Conservation (phyloP, 2,797 vertebrate genomes). For the Geotria australis region DNA sequence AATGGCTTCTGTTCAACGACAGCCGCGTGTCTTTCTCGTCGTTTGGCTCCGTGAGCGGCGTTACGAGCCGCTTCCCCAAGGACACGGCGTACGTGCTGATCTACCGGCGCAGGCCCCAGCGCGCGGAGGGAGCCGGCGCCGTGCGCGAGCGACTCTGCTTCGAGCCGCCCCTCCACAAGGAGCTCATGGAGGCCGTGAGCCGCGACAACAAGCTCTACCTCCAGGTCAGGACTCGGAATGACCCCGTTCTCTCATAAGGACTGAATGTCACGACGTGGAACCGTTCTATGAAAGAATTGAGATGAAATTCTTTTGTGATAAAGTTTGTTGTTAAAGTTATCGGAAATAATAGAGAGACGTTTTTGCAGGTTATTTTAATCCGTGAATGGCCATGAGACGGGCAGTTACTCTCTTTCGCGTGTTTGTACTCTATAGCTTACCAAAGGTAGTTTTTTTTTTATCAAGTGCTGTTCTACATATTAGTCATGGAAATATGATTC, state of each 20-base stretch:
- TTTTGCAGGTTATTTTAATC: no score
- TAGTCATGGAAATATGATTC: no score
- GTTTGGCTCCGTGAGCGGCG: conserved; percentile 85
- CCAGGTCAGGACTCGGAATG: conserved; percentile 28
- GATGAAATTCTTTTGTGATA: no score
- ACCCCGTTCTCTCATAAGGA: not conserved
- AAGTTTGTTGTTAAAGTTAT: no score
- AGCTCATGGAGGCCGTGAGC: conserved; percentile 85
- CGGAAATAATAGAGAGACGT: no score
- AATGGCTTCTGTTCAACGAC: conserved; percentile 91
- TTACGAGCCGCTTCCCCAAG: conserved; percentile 85
- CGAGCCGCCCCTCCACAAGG: conserved; percentile 83
- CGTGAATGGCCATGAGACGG: no score
- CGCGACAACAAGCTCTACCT: conserved; percentile 95
- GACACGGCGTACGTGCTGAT: conserved; percentile 90
- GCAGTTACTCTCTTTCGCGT: no score
- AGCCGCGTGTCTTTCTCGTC: conserved; percentile 89
- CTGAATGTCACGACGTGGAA: no score
- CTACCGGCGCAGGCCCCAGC: conserved; percentile 83
- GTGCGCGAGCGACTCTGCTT: conserved; percentile 27
- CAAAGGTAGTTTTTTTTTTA: no score
- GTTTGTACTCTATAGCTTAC: no score
- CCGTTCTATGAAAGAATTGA: no score
- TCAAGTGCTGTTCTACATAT: no score
- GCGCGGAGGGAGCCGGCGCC: conserved; percentile 18